A percentile compares a stretch with the other conserved stretches of the same genome.
phyloP scores from a whole-genome alignment of 2,888 invertebrate species.

The Allacma fusca region DNA sequence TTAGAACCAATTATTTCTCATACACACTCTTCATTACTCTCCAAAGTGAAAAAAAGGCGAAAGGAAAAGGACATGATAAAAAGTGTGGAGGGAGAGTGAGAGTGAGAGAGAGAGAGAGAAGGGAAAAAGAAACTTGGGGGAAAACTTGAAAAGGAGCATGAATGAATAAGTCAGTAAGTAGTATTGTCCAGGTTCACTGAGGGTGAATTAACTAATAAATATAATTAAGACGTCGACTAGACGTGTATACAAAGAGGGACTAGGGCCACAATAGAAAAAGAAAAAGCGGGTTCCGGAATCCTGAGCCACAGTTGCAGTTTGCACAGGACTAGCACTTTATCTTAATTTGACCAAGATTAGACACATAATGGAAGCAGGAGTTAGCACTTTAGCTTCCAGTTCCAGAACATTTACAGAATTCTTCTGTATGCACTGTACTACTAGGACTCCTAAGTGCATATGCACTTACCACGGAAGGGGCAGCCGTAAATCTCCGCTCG shows the following conservation, averaged over 20 bases:
- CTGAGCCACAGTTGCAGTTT: slow-evolving; percentile 23
- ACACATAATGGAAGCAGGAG: slow-evolving; percentile 54
- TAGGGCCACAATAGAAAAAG: slow-evolving; percentile 14
- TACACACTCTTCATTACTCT: too few relatives aligned
- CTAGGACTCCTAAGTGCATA: too few relatives aligned
- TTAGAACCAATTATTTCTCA: too few relatives aligned
- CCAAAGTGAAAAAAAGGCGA: background rate
- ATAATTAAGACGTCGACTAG: slow-evolving; percentile 33
- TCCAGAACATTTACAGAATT: slow-evolving; percentile 1
- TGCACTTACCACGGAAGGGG: slow-evolving; percentile 77
- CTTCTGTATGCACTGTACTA: background rate
- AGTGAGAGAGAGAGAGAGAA: too few relatives aligned
- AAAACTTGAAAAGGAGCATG: background rate
- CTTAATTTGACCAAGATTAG: slow-evolving; percentile 58
- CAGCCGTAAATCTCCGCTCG: slow-evolving; percentile 90
- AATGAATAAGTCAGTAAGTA: background rate
- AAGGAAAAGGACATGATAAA: background rate
- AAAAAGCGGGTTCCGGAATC: background rate
- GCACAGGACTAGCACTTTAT: slow-evolving; percentile 49
- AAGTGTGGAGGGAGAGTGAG: background rate
- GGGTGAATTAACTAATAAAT: slow-evolving; percentile 42
- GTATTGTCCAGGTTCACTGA: background rate
- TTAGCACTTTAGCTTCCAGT: slow-evolving; percentile 54
- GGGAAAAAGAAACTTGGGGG: too few relatives aligned
- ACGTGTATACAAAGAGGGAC: background rate